Evolutionary conservation across 2,888 invertebrate genomes (phyloP), one percentile per base, ranked within the genome.

Genomic region (Dasysyrphus albostriatus): DNA sequence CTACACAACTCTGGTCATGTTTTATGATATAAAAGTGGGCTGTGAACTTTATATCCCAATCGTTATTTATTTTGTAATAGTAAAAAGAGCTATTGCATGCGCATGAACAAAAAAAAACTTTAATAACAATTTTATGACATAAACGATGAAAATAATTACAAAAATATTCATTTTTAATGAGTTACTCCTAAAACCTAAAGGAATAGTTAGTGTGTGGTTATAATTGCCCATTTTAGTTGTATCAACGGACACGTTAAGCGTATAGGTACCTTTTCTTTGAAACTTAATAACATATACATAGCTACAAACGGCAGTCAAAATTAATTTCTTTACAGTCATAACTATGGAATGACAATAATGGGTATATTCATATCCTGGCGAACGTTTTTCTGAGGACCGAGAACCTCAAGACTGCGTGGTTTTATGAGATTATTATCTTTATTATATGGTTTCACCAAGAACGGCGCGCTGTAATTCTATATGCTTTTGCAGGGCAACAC

Each of bases 391-490:
- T 32, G 24, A 29, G 7, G 12, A 51, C 24, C 6, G 24, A 3
- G 37, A 56, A 70, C 63, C 24, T 56, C 5, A 29, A 54, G 74
- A 74, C 56, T 16, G 39, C n/a, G n/a, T 19, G 72, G 6, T 76
- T 84, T 84, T 81, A 84, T 84, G 70, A 59, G 84, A 75, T 80
- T 80, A 84, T 80, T 84, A 84, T 84, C 84, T 84, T 58, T 56
- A 79, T 24, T 24, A 24, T 24, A 24, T 75, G 69, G 74, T 51
- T 69, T 78, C 58, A 44, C 6, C n/a, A 44, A 44, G 3, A n/a
- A n/a, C 42, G 3, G 4, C 42, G 1, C 10, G 3, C 10, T 39
- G 39, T 5, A 44, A 44, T n/a, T 6, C n/a, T n/a, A 44, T 44
- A n/a, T n/a, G 0, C 44, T 44, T 7, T 2, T n/a, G 4, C 3